Evolutionary conservation across 2,888 invertebrate species (phyloP), one percentile per base, ranked within the genome.

Genomic region (Micoletzkya japonica): DNA sequence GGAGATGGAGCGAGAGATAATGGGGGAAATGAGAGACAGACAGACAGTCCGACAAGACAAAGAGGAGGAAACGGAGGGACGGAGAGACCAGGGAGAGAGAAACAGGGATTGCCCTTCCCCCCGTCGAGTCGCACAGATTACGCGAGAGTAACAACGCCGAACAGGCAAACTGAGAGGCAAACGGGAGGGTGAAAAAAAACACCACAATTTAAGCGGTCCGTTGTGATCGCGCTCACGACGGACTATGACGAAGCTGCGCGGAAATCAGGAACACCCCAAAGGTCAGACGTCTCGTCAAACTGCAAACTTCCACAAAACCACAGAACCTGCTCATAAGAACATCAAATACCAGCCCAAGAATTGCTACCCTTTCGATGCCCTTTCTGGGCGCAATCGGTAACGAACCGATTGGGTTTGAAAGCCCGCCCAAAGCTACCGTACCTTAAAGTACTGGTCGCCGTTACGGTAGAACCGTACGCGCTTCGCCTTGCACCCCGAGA

Each of bases 381-480:
- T 28, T 52, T n/a, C 4, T 28, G 20, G 28, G 52, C 24, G 7
- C 54, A 30, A 2, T 28, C 54, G 14, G 17, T 54, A 30, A 30
- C 26, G 6, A 26, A 54, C 28, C n/a, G n/a, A n/a, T n/a, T n/a
- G n/a, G 10, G 17, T 10, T 44, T 44, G 10, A 44, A 44, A 44
- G 17, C 44, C 10, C 20, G 10, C 20, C 20, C 10, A 44, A 44
- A n/a, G 50, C 30, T 37, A 34, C 4, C 44, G 20, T 44, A 79
- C 82, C 71, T 83, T 82, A 71, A 77, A 82, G 71, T 82, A 85
- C 32, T 80, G 81, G 73, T 85, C 85, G 7, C 85, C 85, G 66
- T 85, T 85, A 14, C 82, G 72, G 70, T 82, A 85, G 70, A 85
- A 84, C 26, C 81, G 67, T 20, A 86, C 73, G 20, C 85, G 76